A percentile compares a stretch with the other conserved stretches of the same genome.
Evolutionary conservation across 30 jellyfish, hydroid and myxozoan genomes (phyloP).

Genomic region (Pseudorhiza aurosa): DNA sequence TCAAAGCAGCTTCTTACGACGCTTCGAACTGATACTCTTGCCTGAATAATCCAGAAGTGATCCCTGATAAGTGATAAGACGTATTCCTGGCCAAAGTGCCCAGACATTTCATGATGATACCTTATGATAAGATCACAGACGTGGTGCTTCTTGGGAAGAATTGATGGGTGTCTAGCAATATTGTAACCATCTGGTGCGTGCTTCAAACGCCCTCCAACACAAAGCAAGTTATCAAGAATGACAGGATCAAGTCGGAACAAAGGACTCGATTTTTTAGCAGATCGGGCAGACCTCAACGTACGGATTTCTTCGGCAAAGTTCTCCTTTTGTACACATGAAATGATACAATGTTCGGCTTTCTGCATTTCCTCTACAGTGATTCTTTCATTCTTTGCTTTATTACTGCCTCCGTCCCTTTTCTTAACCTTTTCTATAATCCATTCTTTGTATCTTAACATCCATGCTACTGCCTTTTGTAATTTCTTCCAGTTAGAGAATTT

Average conservation of each 20-base stretch:
- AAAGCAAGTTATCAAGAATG: conserved; percentile 11
- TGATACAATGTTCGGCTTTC: conserved; percentile 3
- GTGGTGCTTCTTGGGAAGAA: conserved; percentile 59
- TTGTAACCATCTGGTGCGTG: conserved; percentile 8
- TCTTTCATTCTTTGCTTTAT: background rate
- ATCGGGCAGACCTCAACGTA: conserved; percentile 1
- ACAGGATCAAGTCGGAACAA: conserved; percentile 26
- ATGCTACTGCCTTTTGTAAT: conserved; percentile 11
- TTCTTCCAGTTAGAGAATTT: conserved; percentile 20
- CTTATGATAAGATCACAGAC: conserved; percentile 32
- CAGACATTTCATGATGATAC: conserved; percentile 40
- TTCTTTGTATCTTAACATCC: conserved; percentile 42
- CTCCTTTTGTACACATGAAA: background rate
- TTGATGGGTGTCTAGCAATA: conserved; percentile 46
- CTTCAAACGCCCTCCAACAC: conserved; percentile 44
- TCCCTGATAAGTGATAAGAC: conserved; percentile 40
- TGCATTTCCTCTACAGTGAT: conserved; percentile 13
- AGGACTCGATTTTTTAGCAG: background rate
- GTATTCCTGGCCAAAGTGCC: conserved; percentile 50
- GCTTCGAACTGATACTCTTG: conserved; percentile 18
- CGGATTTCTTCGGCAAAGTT: background rate
- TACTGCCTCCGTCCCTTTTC: background rate
- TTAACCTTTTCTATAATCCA: conserved; percentile 9
- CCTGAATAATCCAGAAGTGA: conserved; percentile 52
- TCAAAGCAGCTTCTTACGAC: conserved; percentile 25